Conservation (phyloP, 2,113 vertebrate genomes). For the Tupaia tana region DNA sequence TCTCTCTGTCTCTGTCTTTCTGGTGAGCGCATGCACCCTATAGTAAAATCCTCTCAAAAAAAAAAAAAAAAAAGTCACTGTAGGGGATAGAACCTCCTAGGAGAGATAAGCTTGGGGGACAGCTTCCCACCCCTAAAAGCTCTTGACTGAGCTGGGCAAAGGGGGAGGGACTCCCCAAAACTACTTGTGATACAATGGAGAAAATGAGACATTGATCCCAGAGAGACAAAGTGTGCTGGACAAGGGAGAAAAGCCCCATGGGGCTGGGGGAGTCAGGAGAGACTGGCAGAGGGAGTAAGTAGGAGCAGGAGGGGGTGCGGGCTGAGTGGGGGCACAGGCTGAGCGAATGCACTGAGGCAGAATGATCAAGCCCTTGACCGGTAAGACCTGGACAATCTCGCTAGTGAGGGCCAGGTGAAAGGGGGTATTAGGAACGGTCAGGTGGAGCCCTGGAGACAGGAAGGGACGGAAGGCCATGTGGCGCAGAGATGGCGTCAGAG, state of each 20-base stretch:
- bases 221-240: background rate
- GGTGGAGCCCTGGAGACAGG: background rate
- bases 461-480: background rate
- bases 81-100: background rate
- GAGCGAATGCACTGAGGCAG: background rate
- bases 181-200: background rate
- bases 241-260: accelerated
- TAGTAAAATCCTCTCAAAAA: no score
- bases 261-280: background rate
- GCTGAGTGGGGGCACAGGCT: background rate
- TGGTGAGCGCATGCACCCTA: no score
- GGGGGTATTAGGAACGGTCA: background rate
- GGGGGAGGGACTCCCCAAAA: accelerated
- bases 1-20: no score
- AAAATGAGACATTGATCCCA: background rate
- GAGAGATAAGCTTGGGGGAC: background rate
- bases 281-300: background rate
- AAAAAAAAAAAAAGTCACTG: no score
- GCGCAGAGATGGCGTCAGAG: background rate
- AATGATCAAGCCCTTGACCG: accelerated
- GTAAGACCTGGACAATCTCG: background rate
- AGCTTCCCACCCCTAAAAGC: background rate
- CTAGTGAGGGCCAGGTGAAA: background rate
- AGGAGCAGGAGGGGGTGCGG: background rate
- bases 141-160: background rate